phyloP scores from a whole-genome alignment of 2,797 vertebrate species.

The Thunnus albacares region DNA sequence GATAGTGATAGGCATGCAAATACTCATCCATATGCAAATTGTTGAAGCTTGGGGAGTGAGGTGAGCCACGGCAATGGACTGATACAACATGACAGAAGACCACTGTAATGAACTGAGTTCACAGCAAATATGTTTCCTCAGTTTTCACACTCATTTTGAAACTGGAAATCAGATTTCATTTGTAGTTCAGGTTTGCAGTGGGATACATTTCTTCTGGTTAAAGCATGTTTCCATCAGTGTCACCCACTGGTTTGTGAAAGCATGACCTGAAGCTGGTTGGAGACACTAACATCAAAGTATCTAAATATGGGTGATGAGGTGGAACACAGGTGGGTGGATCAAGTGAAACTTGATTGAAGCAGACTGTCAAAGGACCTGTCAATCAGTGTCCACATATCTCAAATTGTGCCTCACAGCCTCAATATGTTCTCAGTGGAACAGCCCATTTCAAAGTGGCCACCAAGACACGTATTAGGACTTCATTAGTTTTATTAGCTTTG shows the following conservation, averaged over 20 bases:
- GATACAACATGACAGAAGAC: not conserved
- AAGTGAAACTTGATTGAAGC: not conserved
- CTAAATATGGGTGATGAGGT: not conserved
- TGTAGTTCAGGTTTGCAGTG: too few species aligned
- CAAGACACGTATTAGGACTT: not conserved
- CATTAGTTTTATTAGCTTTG: not conserved
- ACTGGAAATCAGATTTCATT: too few species aligned
- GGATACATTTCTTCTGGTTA: too few species aligned
- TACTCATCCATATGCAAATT: constrained; percentile 44
- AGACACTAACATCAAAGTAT: not conserved
- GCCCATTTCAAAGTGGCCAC: not conserved
- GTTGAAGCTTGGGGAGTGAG: not conserved
- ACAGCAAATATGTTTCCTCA: not conserved
- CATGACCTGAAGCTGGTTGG: too few species aligned
- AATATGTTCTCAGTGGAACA: not conserved
- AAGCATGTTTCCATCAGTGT: too few species aligned
- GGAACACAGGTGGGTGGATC: not conserved
- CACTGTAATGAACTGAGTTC: not conserved
- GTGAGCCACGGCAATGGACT: not conserved
- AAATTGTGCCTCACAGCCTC: not conserved
- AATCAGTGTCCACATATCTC: not conserved
- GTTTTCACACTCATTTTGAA: too few species aligned
- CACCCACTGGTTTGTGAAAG: not conserved
- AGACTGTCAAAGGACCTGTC: not conserved
- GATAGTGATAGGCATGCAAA: constrained; percentile 61